Evolutionary conservation across 2,888 invertebrate genomes (phyloP), one percentile per base, ranked within the genome.

Genomic region (Prionchulus punctatus): DNA sequence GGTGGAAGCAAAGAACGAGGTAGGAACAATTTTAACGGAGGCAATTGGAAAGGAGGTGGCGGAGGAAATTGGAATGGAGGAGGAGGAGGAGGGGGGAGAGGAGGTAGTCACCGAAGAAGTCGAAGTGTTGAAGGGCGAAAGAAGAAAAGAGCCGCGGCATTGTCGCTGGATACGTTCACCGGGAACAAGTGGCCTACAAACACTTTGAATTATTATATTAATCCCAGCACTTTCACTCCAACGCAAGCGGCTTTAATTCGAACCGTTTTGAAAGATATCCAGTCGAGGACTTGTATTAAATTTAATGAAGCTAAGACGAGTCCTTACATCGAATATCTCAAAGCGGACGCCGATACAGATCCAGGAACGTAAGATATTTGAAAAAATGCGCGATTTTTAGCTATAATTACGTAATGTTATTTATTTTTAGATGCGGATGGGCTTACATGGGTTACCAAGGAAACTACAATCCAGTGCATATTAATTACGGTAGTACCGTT

Each of bases 391-490:
- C 36, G 12, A 12, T 36, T 36, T 36, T 36, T 18, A 7, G 36
- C 7, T 18, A 12, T 7, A 7, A 36, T 36, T 18, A 18, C 23
- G 47, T 18, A 12, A 45, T 23, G 7, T 45, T 36, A 7, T 36
- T 36, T 36, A 12, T 7, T 18, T 49, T 26, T 21, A 49, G 50
- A 15, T 49, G 50, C 23, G 50, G 50, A 7, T 49, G 50, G 50
- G 50, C 50, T 28, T 26, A 49, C 28, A 7, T 49, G 28, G 50
- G 50, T 7, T 49, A 49, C 28, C 50, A 49, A 28, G 47, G 47
- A 12, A 12, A 45, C 28, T n/a, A 49, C 30, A 49, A 49, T 30
- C 28, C 50, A 12, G 50, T 49, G 7, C 30, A 49, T 30, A 49
- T 49, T 30, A 49, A 49, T 30, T 49, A 28, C 21, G 50, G 28